These are phyloP conservation scores for Sterna hirundo DNA, from an alignment of 2,113 vertebrate species.

Conservation along the genomic window DNA sequence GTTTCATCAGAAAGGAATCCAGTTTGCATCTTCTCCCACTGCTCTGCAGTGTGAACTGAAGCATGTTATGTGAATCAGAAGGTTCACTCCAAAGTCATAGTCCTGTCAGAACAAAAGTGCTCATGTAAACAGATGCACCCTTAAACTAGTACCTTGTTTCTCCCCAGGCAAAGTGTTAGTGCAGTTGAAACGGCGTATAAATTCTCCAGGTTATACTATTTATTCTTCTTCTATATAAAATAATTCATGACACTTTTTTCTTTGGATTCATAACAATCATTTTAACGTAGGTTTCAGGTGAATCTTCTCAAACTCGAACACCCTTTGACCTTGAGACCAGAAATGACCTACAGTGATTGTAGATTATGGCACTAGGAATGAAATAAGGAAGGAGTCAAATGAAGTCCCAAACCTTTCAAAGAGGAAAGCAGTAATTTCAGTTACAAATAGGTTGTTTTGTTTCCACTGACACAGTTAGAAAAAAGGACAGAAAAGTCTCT, in stretches of 20 bases:
- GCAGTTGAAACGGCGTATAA: not conserved
- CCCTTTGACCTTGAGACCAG: not conserved
- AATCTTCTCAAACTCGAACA: not conserved
- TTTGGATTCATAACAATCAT: not conserved
- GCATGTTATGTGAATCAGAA: not conserved
- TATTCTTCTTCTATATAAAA: not conserved
- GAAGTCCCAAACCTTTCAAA: not conserved
- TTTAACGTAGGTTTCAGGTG: not conserved
- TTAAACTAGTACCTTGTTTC: not conserved
- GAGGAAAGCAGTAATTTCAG: not conserved
- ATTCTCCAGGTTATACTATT: not conserved
- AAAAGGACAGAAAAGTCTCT: not conserved
- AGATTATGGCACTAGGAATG: not conserved
- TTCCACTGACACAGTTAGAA: not conserved
- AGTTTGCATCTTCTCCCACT: not conserved
- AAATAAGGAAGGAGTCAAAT: not conserved
- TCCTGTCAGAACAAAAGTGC: not conserved
- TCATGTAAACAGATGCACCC: not conserved
- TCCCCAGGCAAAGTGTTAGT: not conserved
- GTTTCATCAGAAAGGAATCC: not conserved
- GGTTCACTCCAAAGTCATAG: not conserved
- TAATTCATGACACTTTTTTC: not conserved
- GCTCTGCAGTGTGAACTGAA: accelerated
- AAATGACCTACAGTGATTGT: not conserved
- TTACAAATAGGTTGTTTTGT: not conserved